Evolutionary conservation across 2,888 invertebrate genomes (phyloP).

Genomic region (Amiota minor): DNA sequence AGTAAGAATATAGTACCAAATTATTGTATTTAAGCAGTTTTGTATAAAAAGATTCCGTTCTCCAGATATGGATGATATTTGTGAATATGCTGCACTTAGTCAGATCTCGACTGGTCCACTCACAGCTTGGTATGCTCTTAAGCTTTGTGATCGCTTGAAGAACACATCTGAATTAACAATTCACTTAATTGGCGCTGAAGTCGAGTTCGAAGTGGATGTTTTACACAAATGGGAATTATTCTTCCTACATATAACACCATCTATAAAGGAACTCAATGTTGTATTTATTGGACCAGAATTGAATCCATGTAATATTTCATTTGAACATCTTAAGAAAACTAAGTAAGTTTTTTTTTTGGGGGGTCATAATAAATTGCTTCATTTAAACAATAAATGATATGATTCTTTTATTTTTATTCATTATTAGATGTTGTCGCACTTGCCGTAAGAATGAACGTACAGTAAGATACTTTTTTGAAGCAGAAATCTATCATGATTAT

Average conservation of each 20-base stretch:
- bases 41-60: not conserved
- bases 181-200: conserved; percentile 77
- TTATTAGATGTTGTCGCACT: conserved; percentile 76
- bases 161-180: conserved; percentile 60
- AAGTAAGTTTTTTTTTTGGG: conserved; percentile 68
- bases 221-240: conserved; percentile 82
- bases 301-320: conserved; percentile 76
- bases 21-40: no score
- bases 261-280: conserved; percentile 76
- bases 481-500: conserved; percentile 75
- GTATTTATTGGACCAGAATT: conserved; percentile 81
- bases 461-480: conserved; percentile 75
- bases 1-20: conserved; percentile 50
- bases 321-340: conserved; percentile 76
- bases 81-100: conserved; percentile 79
- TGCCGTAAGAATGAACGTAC: conserved; percentile 75
- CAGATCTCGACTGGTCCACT: conserved; percentile 80
- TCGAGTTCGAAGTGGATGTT: conserved; percentile 81
- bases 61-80: conserved; percentile 74
- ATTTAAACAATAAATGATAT: not conserved
- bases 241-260: conserved; percentile 79
- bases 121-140: conserved; percentile 77
- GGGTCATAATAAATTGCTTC: not conserved
- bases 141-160: conserved; percentile 66
- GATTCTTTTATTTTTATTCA: not conserved